Evolutionary conservation across 2,797 vertebrate species (phyloP).

Genomic region (Tarsius wallacei): DNA sequence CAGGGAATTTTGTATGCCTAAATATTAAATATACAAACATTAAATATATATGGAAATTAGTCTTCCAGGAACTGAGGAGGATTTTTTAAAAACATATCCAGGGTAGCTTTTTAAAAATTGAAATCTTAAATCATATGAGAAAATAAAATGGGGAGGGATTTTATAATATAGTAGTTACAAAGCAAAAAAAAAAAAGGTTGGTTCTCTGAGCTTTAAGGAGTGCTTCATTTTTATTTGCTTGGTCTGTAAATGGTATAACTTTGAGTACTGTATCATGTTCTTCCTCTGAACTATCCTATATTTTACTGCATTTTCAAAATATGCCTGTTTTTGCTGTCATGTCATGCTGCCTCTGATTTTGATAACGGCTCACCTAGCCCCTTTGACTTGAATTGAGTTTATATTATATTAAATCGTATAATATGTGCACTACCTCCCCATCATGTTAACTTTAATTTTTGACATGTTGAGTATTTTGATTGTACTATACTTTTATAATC

Average conservation of each 20-base stretch:
- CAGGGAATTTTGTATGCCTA: slow-evolving; percentile 35
- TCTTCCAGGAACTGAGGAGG: slow-evolving; percentile 25
- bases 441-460: slow-evolving; percentile 69
- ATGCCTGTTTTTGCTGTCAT: slow-evolving; percentile 15
- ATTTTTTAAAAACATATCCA: slow-evolving; percentile 68
- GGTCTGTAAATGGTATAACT: slow-evolving; percentile 61
- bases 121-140: slow-evolving; percentile 63
- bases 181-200: slow-evolving; percentile 50
- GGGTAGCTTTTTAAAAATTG: slow-evolving; percentile 4
- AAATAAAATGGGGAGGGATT: slow-evolving; percentile 64
- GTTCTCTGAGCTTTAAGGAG: slow-evolving; percentile 33
- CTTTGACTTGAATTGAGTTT: slow-evolving; percentile 62
- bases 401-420: slow-evolving; percentile 44
- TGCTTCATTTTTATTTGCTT: slow-evolving; percentile 69
- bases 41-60: slow-evolving; percentile 56
- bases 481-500: slow-evolving; percentile 54
- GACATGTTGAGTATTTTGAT: slow-evolving; percentile 41
- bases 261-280: slow-evolving; percentile 47
- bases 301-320: slow-evolving; percentile 73
- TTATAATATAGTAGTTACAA: slow-evolving; percentile 58
- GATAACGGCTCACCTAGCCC: background rate
- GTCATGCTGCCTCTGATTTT: slow-evolving; percentile 68
- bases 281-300: slow-evolving; percentile 31
- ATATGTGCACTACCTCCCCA: background rate
- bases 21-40: slow-evolving; percentile 57